These are phyloP conservation scores for Perccottus glenii DNA, from an alignment of 2,113 vertebrate genomes.

Conservation along the genomic window DNA sequence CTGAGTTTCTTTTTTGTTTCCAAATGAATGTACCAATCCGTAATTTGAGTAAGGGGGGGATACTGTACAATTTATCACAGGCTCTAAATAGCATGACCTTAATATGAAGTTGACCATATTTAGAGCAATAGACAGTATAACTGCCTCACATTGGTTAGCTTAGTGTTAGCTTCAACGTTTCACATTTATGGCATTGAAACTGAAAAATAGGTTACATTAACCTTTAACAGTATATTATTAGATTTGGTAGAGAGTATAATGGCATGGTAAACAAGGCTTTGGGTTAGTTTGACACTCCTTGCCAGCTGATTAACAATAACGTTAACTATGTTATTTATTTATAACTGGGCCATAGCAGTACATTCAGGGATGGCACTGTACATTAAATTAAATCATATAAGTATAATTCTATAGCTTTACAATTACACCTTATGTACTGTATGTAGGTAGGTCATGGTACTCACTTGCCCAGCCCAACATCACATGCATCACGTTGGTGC, in stretches of 20 bases:
- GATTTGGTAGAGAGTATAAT: too few relatives aligned
- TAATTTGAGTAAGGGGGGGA: background rate
- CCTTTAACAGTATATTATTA: too few relatives aligned
- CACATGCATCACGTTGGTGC: conserved; percentile 44
- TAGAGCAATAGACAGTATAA: background rate
- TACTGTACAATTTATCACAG: background rate
- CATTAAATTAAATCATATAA: conserved; percentile 9
- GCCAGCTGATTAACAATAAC: too few relatives aligned
- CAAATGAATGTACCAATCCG: background rate
- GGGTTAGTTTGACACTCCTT: too few relatives aligned
- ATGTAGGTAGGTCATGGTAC: conserved; percentile 68
- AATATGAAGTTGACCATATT: background rate
- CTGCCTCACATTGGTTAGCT: background rate
- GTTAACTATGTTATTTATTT: too few relatives aligned
- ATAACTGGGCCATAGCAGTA: too few relatives aligned
- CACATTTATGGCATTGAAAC: too few relatives aligned
- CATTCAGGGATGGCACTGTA: background rate
- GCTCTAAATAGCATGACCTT: conserved; percentile 3
- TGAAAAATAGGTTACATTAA: too few relatives aligned
- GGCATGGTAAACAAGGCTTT: too few relatives aligned
- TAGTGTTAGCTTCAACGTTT: too few relatives aligned
- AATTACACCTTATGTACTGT: conserved; percentile 8
- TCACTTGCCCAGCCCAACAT: conserved; percentile 36
- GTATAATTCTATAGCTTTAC: background rate
- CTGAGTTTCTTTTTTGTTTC: too few relatives aligned